Evolutionary conservation across 2,888 invertebrate genomes (phyloP), one percentile per base, ranked within the genome.

Genomic region (Limenitis arthemis): DNA sequence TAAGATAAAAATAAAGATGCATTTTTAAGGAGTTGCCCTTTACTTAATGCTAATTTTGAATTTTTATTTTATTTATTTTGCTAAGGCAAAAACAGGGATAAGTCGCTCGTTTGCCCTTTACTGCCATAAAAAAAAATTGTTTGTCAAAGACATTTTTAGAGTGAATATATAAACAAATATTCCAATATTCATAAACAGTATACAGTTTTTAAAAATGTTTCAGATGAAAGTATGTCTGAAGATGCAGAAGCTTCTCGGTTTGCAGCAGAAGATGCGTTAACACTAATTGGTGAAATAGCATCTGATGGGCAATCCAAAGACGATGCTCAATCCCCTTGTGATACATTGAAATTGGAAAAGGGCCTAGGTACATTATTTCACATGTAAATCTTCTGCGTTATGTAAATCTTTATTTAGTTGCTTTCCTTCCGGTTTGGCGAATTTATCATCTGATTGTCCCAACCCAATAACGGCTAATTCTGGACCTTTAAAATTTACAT

Each of bases 381-480:
- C n/a, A n/a, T 91, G 88, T 11, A 95, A 77, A 60, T 94, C 93
- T 1, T 80, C 79, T 0, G 70, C 67, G 9, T 60, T 58, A 47
- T 68, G 84, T 72, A 77, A 67, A 64, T 77, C 79, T 54, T 73
- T 77, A 39, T 62, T 62, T 58, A 68, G 69, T 5, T 62, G 67
- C 52, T 77, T 81, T 1, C 77, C 70, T 30, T 83, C 83, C 0
- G 84, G 83, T 55, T 78, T 80, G 4, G 77, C 31, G 59, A 81
- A 79, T 44, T 75, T 77, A 8, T 77, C 78, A 0, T 82, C 79
- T 6, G 58, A 63, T 55, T 69, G 81, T 1, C 82, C 91, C 4
- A 95, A 82, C 12, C 95, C 95, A 86, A 96, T 92, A 8, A 94
- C 92, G 5, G 91, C 91, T 61, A 94, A 88, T 64, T 93, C 91